Evolutionary conservation across 2,113 vertebrate species (phyloP), one percentile per base, ranked within the genome.

Genomic region (Peromyscus californicus): DNA sequence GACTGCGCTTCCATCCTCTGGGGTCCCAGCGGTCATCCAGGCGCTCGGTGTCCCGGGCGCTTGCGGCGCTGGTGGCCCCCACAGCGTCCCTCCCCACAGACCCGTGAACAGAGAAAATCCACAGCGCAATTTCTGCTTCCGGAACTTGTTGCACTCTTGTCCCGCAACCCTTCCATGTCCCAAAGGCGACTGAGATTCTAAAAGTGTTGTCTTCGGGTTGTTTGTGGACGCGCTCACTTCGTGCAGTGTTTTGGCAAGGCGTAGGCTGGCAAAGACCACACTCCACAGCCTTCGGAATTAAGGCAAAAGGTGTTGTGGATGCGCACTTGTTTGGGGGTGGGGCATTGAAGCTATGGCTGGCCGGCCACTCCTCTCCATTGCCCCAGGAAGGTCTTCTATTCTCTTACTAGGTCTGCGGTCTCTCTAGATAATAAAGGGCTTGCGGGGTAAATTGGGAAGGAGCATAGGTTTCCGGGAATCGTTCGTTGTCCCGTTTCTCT

Each of bases 351-450:
- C 17, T 67, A n/a, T 33, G 11, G 36, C 72, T 65, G 39, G 11
- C 76, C 7, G 33, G 16, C 16, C 24, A 17, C 72, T 36, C 5
- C 57, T 29, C 39, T 82, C 11, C 63, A 31, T 75, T 9, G n/a
- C 15, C 79, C 72, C 8, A 4, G 7, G n/a, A 39, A 91, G 42
- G 72, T 48, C 80, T 63, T 72, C 90, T 83, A 5, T 39, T 87
- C 86, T 91, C 48, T 16, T 39, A 9, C 54, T 11, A 79, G 87
- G 84, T 59, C 91, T 94, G 57, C 90, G 65, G 72, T 92, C 92
- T 97, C 57, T 83, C 63, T 78, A 93, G 93, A 45, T 45, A 95
- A 94, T 95, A 94, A 97, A 97, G 97, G 97, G 93, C 96, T 97
- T 29, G 85, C 86, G 1, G 31, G 89, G 85, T 74, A 83, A 67